Conservation (phyloP, 2,797 vertebrate species). For the Gallirallus australis region DNA sequence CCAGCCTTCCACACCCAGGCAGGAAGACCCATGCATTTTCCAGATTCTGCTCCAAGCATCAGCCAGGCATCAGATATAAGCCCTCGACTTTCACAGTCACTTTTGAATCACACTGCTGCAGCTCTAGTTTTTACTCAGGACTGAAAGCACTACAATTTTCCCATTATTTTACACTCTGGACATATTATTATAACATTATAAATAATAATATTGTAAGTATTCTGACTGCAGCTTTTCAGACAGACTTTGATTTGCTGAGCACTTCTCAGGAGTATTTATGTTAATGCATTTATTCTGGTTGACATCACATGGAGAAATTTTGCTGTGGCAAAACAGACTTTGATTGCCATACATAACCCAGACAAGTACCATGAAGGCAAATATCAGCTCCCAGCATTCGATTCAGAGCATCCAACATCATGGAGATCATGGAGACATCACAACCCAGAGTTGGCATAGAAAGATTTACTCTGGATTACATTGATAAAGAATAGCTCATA, state of each 20-base stretch:
- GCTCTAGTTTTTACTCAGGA: not conserved
- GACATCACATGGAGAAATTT: not conserved
- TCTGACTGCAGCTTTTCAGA: not conserved
- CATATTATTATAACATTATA: too few relatives aligned
- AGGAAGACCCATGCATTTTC: not conserved
- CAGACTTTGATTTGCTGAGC: not conserved
- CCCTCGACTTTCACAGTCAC: not conserved
- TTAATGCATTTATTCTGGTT: not conserved
- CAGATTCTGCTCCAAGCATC: not conserved
- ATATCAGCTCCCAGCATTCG: not conserved
- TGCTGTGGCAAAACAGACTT: not conserved
- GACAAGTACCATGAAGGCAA: not conserved
- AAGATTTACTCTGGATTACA: not conserved
- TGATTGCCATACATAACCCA: not conserved
- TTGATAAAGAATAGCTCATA: not conserved
- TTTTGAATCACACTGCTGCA: not conserved
- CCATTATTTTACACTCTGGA: not conserved
- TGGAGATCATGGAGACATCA: not conserved
- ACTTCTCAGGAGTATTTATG: not conserved
- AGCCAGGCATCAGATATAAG: not conserved
- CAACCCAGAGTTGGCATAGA: not conserved
- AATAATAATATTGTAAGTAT: too few relatives aligned
- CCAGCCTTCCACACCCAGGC: not conserved
- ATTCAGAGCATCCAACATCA: not conserved
- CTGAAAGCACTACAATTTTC: not conserved